Evolutionary conservation across 2,888 invertebrate species (phyloP).

Genomic region (Psococerastis gibbosa): DNA sequence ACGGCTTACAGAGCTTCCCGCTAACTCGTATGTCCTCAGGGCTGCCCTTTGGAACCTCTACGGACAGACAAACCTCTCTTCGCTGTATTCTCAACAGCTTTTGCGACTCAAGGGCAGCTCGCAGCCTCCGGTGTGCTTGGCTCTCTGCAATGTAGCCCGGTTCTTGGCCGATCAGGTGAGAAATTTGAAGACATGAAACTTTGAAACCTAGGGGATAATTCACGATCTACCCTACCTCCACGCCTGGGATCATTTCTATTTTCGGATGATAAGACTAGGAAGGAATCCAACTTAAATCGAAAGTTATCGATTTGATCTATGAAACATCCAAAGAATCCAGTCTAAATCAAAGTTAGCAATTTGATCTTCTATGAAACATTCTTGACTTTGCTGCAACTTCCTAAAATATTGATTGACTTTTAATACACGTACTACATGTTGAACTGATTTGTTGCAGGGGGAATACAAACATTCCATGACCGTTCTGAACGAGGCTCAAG

Average conservation of each 20-base stretch:
- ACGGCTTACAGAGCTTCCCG: conserved; percentile 60
- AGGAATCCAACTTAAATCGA: too few relatives aligned
- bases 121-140: conserved; percentile 48
- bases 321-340: too few relatives aligned
- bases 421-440: conserved; percentile 9
- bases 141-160: conserved; percentile 45
- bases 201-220: too few relatives aligned
- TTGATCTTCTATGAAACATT: too few relatives aligned
- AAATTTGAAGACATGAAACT: too few relatives aligned
- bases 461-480: conserved; percentile 35
- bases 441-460: conserved; percentile 29
- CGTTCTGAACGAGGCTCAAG: conserved; percentile 39
- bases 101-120: conserved; percentile 51
- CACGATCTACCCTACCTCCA: too few relatives aligned
- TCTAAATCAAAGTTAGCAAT: too few relatives aligned
- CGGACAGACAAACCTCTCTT: conserved; percentile 71
- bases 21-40: conserved; percentile 61
- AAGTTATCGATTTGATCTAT: too few relatives aligned
- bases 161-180: conserved; percentile 30
- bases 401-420: conserved; percentile 10
- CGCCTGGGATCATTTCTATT: too few relatives aligned
- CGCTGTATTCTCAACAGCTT: conserved; percentile 58
- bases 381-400: too few relatives aligned
- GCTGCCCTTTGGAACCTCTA: conserved; percentile 76
- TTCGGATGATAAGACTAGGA: too few relatives aligned